Conservation (phyloP, 2,888 invertebrate species). For the Andrena camellia region DNA sequence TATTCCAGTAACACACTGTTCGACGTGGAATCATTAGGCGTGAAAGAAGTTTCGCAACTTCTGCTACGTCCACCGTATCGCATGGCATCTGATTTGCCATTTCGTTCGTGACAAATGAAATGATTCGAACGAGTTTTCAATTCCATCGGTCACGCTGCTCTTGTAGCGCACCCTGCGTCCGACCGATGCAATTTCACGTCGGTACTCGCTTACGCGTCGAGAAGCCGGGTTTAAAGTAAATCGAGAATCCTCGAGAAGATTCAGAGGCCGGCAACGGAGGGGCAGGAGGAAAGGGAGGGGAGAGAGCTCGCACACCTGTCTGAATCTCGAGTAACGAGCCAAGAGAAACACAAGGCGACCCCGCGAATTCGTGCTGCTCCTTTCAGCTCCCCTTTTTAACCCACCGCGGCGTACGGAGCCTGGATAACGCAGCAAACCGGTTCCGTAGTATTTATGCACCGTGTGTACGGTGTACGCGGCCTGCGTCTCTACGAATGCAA, state of each 20-base stretch:
- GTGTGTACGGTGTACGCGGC: slow-evolving; percentile 38
- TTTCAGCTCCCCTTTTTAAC: slow-evolving; percentile 64
- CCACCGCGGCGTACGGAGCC: slow-evolving; percentile 48
- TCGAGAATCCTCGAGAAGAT: slow-evolving; percentile 40
- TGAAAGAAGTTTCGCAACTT: background rate
- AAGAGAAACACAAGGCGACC: slow-evolving; percentile 76
- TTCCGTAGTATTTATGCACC: slow-evolving; percentile 62
- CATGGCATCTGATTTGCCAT: background rate
- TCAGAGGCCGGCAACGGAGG: slow-evolving; percentile 28
- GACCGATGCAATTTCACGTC: slow-evolving; percentile 1
- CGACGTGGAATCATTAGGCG: no score
- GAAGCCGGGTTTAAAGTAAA: slow-evolving; percentile 43
- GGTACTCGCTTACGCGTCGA: slow-evolving; percentile 6
- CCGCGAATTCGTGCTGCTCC: slow-evolving; percentile 75
- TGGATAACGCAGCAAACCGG: slow-evolving; percentile 67
- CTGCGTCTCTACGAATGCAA: slow-evolving; percentile 45
- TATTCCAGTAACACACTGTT: no score
- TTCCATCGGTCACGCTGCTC: slow-evolving; percentile 5
- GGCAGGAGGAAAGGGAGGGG: background rate
- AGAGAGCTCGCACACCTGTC: slow-evolving; percentile 75
- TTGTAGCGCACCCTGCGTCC: background rate
- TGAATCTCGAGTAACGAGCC: slow-evolving; percentile 81
- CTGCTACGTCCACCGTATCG: background rate
- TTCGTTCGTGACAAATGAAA: background rate
- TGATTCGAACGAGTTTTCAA: slow-evolving; percentile 18